Evolutionary conservation across 23 tunicate species (phyloP), one percentile per base, ranked within the genome.

Genomic region (Styela clava): DNA sequence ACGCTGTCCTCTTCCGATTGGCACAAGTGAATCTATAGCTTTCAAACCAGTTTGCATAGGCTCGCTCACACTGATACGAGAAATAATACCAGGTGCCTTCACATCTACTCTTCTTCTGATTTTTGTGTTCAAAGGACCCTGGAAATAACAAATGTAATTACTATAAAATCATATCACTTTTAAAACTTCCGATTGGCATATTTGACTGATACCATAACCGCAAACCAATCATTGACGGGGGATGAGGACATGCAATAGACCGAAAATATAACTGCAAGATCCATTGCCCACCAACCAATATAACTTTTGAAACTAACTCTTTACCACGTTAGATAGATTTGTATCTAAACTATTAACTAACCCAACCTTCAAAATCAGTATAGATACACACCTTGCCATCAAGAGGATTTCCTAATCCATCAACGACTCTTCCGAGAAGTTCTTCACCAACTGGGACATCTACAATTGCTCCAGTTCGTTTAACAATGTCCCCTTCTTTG

Each of bases 31-130:
- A 78, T 96, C 99, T 52, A 96, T 96, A 61, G 99, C 99, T 51
- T 96, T 96, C 78, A 96, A 68, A 16, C 99, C 99, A 85, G 99
- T 96, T 69, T 96, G 99, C 99, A 96, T 96, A 69, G 99, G 99
- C 79, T 96, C 99, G 82, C 96, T 92, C 34, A 96, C 99, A 82
- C 91, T 85, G 67, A 85, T 89, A 84, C 99, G 99, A 33, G 99
- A 81, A 73, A 96, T 96, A 74, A 96, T 96, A 63, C 99, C 99
- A 30, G 99, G 99, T 26, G 99, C 99, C 76, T 96, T 96, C 68
- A 96, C 69, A 83, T 96, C 99, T 35, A 96, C 99, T 63, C 96
- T 77, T 78, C 99, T 79, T 22, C 99, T 79, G 16, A 52, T 73
- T 16, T 68, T 84, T 71, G 99, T 87, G 52, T 81, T 68, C 21